phyloP scores from a whole-genome alignment of 2,797 vertebrate species.

The Botia kubotai region DNA sequence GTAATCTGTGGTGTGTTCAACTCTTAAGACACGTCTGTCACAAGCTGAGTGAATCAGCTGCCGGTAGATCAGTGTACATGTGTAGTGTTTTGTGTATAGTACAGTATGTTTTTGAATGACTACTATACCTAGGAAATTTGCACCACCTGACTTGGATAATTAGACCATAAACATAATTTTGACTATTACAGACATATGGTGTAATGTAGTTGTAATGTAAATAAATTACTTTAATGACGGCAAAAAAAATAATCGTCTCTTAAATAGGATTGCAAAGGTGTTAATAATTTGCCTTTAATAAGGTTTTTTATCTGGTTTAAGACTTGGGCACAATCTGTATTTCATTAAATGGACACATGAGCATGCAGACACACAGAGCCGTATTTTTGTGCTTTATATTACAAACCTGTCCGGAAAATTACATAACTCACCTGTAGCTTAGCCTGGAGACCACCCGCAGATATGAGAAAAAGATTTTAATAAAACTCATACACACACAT shows the following conservation, averaged over 20 bases:
- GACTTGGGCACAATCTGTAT: slow-evolving; percentile 13
- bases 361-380: slow-evolving; percentile 21
- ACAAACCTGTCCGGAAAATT: slow-evolving; percentile 46
- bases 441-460: slow-evolving; percentile 37
- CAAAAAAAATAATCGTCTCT: neutral
- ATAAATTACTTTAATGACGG: slow-evolving; percentile 17
- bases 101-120: slow-evolving; percentile 24
- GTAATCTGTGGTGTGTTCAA: slow-evolving; percentile 27
- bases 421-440: slow-evolving; percentile 45
- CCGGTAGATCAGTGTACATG: neutral
- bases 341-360: slow-evolving; percentile 24
- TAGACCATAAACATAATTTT: slow-evolving; percentile 16
- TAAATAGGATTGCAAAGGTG: slow-evolving; percentile 27
- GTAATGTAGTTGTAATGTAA: slow-evolving; percentile 13
- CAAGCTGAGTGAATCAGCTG: slow-evolving; percentile 10
- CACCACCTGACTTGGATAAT: slow-evolving; percentile 26
- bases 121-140: slow-evolving; percentile 1
- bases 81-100: neutral
- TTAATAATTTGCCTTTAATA: slow-evolving; percentile 24
- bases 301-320: slow-evolving; percentile 33
- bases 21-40: slow-evolving; percentile 23
- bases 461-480: slow-evolving; percentile 49
- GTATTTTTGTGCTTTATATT: slow-evolving; percentile 41
- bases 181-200: slow-evolving; percentile 16
- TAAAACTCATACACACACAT: slow-evolving; percentile 23